Conservation (phyloP, 2,888 invertebrate species). For the Rhabditoides inermis region DNA sequence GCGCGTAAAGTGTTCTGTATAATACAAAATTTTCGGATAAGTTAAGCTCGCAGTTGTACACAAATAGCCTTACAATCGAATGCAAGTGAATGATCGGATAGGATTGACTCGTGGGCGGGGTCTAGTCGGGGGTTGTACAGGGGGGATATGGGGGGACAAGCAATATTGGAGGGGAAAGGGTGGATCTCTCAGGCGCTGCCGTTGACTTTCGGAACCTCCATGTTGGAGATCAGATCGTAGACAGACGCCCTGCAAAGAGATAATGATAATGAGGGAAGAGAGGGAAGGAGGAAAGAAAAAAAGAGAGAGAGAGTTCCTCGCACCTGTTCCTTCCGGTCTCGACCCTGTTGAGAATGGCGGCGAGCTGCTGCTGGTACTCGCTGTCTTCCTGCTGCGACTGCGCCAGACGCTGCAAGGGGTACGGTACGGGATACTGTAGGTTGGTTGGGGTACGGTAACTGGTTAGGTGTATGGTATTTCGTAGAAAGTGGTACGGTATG, state of each 20-base stretch:
- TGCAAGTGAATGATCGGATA: no score
- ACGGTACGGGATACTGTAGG: neutral
- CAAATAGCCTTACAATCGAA: no score
- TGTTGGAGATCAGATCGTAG: constrained; percentile 8
- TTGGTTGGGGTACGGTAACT: no score
- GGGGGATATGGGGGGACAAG: neutral
- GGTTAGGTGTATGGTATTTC: neutral
- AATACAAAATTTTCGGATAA: no score
- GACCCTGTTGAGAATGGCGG: constrained; percentile 32
- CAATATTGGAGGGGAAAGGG: neutral
- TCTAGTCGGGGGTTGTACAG: no score
- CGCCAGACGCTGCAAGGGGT: constrained; percentile 28
- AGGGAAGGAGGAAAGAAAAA: no score
- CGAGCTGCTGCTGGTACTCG: constrained; percentile 47
- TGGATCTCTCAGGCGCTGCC: neutral
- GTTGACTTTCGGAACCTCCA: constrained; percentile 9
- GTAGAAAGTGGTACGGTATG: neutral
- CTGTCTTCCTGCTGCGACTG: constrained; percentile 42
- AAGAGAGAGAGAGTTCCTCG: no score
- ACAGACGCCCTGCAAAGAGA: constrained; percentile 16
- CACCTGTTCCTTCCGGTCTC: constrained; percentile 22
- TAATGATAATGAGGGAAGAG: no score
- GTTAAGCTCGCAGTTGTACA: no score
- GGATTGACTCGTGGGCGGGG: no score
- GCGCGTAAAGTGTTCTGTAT: no score